phyloP scores from a whole-genome alignment of 2,888 invertebrate species.

The Leptinotarsa tumamoca region DNA sequence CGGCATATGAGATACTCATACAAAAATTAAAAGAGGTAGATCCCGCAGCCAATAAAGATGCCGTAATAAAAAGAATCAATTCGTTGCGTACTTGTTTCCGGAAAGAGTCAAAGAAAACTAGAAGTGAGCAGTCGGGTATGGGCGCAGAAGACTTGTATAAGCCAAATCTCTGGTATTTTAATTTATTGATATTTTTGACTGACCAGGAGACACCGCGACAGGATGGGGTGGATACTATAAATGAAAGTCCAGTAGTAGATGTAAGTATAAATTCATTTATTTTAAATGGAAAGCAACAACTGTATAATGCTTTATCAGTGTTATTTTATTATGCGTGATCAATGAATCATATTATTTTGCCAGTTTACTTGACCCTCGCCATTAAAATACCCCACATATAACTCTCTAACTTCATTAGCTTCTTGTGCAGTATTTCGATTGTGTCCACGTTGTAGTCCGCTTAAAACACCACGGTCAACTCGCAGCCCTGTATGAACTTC shows the following conservation, averaged over 20 bases:
- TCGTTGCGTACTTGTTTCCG: constrained; percentile 6
- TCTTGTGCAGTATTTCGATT: background rate
- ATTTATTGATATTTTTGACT: constrained; percentile 9
- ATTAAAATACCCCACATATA: background rate
- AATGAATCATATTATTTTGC: constrained; percentile 11
- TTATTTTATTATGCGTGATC: constrained; percentile 7
- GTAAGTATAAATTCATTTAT: constrained; percentile 1
- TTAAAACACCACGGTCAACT: background rate
- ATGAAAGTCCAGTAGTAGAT: background rate
- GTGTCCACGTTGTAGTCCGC: constrained; percentile 2
- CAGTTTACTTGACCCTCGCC: constrained; percentile 9
- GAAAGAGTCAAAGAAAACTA: constrained; percentile 4
- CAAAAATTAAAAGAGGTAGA: background rate
- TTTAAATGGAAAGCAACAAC: background rate
- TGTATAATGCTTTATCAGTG: constrained; percentile 6
- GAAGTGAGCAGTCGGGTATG: constrained; percentile 3
- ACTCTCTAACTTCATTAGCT: too few species aligned
- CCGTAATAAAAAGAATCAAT: constrained; percentile 10
- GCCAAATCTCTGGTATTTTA: constrained; percentile 10
- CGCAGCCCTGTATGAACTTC: background rate
- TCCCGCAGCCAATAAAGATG: constrained; percentile 8
- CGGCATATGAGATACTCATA: constrained; percentile 3
- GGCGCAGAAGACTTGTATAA: background rate
- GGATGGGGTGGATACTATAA: constrained; percentile 5
- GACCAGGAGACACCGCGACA: constrained; percentile 10